Evolutionary conservation across 2,888 invertebrate genomes (phyloP).

Genomic region (Troides helena): DNA sequence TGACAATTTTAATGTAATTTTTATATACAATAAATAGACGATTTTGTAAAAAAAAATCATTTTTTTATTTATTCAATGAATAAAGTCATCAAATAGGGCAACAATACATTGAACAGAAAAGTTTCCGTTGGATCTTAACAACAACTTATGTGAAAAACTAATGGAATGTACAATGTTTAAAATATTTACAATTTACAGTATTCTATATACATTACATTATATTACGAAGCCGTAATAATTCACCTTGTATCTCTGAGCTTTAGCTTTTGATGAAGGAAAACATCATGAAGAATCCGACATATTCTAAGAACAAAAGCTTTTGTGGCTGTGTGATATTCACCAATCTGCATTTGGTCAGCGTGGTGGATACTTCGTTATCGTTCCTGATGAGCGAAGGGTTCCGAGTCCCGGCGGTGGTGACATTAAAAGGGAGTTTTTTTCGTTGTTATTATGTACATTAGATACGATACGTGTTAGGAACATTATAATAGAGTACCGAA

Average conservation of each 20-base stretch:
- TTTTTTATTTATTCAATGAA: conserved; percentile 46
- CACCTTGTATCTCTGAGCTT: too few relatives aligned
- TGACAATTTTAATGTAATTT: conserved; percentile 80
- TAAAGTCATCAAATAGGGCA: conserved; percentile 29
- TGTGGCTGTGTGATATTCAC: too few relatives aligned
- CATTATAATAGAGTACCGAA: conserved; percentile 66
- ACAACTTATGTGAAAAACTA: conserved; percentile 29
- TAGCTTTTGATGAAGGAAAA: too few relatives aligned
- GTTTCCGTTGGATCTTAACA: conserved; percentile 31
- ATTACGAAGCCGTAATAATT: too few relatives aligned
- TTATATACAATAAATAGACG: conserved; percentile 81
- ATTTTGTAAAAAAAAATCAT: conserved; percentile 72
- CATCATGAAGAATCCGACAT: too few relatives aligned
- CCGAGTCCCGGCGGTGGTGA: too few relatives aligned
- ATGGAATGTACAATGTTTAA: conserved; percentile 35
- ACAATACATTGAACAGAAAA: conserved; percentile 31
- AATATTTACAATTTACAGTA: conserved; percentile 53
- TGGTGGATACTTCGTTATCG: too few relatives aligned
- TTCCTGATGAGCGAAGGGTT: too few relatives aligned
- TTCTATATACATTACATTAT: conserved; percentile 21
- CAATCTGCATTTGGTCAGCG: too few relatives aligned
- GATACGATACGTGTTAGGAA: conserved; percentile 6
- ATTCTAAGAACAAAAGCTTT: too few relatives aligned
- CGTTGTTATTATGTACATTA: too few relatives aligned
- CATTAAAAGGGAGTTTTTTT: too few relatives aligned